Conservation (phyloP, 1,140 invertebrate genomes). For the Cotesia chilonis region DNA sequence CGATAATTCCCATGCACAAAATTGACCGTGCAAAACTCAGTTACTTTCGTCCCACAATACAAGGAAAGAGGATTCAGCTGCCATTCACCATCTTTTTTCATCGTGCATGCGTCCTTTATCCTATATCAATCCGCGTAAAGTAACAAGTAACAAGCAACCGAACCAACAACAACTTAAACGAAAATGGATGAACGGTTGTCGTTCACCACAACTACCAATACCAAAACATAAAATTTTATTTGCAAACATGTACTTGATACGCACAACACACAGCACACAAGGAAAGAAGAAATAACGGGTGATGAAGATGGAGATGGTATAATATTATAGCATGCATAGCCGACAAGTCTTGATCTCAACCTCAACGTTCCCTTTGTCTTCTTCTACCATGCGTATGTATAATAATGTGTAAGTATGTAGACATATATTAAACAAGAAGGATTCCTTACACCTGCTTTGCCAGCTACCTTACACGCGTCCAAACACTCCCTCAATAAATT, state of each 20-base stretch:
- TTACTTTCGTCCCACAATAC: slow-evolving; percentile 46
- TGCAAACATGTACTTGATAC: background rate
- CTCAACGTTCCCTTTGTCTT: slow-evolving; percentile 24
- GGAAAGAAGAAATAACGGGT: slow-evolving; percentile 56
- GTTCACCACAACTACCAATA: slow-evolving; percentile 7
- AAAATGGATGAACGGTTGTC: slow-evolving; percentile 32
- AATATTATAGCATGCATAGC: slow-evolving; percentile 36
- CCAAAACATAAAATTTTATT: no score
- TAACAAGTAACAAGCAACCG: slow-evolving; percentile 39
- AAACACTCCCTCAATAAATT: slow-evolving; percentile 1
- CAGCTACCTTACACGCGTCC: slow-evolving; percentile 42
- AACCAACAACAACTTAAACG: background rate
- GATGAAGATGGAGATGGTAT: slow-evolving; percentile 8
- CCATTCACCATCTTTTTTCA: slow-evolving; percentile 35
- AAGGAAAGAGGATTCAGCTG: slow-evolving; percentile 52
- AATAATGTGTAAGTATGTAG: no score
- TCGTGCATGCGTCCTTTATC: slow-evolving; percentile 19
- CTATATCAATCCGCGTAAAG: slow-evolving; percentile 16
- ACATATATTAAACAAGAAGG: slow-evolving; percentile 37
- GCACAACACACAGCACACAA: slow-evolving; percentile 25
- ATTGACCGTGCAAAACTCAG: slow-evolving; percentile 46
- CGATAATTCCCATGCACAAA: slow-evolving; percentile 11
- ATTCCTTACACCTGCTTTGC: slow-evolving; percentile 58
- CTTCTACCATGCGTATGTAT: slow-evolving; percentile 15
- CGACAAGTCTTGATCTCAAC: slow-evolving; percentile 31